Base-by-base conservation (phyloP, 2,888 invertebrate species). In the Caenorhabditis sp. region DNA sequence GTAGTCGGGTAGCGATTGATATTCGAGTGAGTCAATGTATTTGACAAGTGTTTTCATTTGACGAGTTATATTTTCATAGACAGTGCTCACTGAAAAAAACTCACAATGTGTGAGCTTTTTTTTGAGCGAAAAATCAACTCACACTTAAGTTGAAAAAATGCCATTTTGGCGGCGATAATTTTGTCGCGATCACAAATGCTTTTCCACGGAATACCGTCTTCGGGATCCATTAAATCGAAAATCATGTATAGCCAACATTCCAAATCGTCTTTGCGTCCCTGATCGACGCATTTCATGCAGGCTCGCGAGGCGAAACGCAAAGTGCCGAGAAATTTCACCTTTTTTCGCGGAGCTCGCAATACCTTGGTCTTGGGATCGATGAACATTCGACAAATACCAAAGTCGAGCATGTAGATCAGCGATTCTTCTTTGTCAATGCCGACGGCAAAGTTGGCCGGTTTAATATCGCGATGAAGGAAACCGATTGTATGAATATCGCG, bases 401-500 rank as follows among this genome's bases (percentile, higher is more conserved):
- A 76, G 27, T 73, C 69, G 2, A 76, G 62, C 66, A 76, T 64
- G 59, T 55, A 73, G 17, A 76, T 62, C 0, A 31, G 49, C 19
- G 49, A 23, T 51, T 77, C 71, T 1, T 58, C 50, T 19, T 63
- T 58, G 4, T 43, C 69, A 36, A 78, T 50, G 17, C 76, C 76
- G 8, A 73, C 70, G 24, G 78, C 76, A 58, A 69, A 78, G 55
- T 78, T 78, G 14, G 76, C 76, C 19, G 78, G 76, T 23, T 78
- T 78, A 62, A 73, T 76, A 63, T 73, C 69, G 19, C 79, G 66
- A 62, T 79, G 79, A n/a, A 79, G 69, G 55, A 60, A 79, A 14
- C 79, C 79, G 14, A 77, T 36, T n/a, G 12, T 12, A 55, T 79
- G 79, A 12, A 79, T 67, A 31, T 77, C 75, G 10, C 60, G 43